Evolutionary conservation across 2,113 vertebrate genomes (phyloP).

Genomic region (Lepisosteus osseus): DNA sequence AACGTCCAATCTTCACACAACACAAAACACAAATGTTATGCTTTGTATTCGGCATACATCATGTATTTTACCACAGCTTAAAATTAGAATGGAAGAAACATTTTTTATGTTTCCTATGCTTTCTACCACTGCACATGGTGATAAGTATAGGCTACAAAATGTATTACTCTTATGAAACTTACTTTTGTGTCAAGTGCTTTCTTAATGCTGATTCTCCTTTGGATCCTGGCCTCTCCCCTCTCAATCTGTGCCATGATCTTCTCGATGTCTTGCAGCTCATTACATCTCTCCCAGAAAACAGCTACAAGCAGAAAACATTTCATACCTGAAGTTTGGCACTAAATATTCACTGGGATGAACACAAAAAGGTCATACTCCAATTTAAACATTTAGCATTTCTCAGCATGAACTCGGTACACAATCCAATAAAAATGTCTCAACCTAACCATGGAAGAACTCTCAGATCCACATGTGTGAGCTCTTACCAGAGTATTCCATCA

Average conservation of each 20-base stretch:
- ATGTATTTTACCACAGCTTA: no score
- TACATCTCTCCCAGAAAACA: slow-evolving; percentile 98
- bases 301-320: slow-evolving; percentile 58
- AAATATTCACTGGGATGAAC: background rate
- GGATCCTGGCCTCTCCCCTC: slow-evolving; percentile 95
- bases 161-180: slow-evolving; percentile 10
- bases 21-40: background rate
- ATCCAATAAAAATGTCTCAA: background rate
- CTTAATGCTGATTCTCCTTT: slow-evolving; percentile 96
- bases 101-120: no score
- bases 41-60: no score
- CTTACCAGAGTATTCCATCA: slow-evolving; percentile 96
- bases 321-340: background rate
- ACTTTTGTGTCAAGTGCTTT: slow-evolving; percentile 98
- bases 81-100: no score
- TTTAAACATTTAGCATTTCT: no score
- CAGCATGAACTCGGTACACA: background rate
- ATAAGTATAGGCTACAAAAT: no score
- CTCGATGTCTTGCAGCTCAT: slow-evolving; percentile 96
- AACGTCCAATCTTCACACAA: slow-evolving; percentile 84
- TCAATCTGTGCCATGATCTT: slow-evolving; percentile 99
- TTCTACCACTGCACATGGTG: no score
- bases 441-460: background rate
- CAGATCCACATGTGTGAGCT: no score
- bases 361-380: background rate